Evolutionary conservation across 1,140 invertebrate genomes (phyloP), one percentile per base, ranked within the genome.

Genomic region (Panagrolaimus sp.): DNA sequence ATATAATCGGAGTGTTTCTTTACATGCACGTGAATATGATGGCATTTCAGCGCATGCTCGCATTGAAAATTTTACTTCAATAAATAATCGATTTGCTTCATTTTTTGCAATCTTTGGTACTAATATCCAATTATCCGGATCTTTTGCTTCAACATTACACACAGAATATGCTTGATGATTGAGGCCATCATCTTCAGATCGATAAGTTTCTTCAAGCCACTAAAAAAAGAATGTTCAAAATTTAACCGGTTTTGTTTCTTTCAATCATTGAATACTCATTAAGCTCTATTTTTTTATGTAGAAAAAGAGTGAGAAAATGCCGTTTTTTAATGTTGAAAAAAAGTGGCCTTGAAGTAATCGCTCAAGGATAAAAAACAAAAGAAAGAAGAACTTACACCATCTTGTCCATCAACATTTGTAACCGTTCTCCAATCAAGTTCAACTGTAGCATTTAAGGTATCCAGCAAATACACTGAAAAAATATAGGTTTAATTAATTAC

Each of bases 111-210:
- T 92, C 85, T 92, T 96, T 57, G 95, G 95, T 51, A 93, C 94
- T 89, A 94, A 93, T 48, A 98, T 87, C 95, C 95, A 98, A 86
- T 98, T 98, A 87, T 98, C 96, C 62, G 96, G 93, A 83, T 93
- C 92, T 80, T 91, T 89, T 83, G 94, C 93, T 5, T 91, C 92
- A 25, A 97, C 93, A 84, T 96, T 92, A 84, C 95, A 98, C 0
- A 96, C 94, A 11, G 96, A 92, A 84, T 96, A 97, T 57, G 92
- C 93, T 74, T 93, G 87, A 91, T 93, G 93, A 83, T 96, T 95
- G 81, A 96, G 93, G 62, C 91, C 91, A 84, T 92, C 91, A 74
- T 93, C 91, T 84, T 95, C 95, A 83, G 93, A 91, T 23, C 92
- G 93, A 83, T 93, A 97, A 46, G 92, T 94, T 83, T 96, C 93